Evolutionary conservation across 2,113 vertebrate species (phyloP).

Genomic region (Pseudorectes ferrugineus): DNA sequence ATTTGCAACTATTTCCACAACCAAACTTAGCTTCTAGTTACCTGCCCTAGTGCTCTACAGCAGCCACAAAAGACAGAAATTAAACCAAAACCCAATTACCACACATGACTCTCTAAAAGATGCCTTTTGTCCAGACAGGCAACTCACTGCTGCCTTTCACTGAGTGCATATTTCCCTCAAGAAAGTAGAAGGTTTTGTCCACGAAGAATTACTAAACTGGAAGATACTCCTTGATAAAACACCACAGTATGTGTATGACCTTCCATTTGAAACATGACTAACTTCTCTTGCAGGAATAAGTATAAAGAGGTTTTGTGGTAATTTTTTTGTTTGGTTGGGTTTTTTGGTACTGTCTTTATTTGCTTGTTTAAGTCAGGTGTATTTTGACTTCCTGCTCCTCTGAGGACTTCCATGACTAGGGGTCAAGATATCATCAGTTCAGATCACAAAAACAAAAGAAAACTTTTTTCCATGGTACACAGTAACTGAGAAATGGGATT

Average conservation of each 20-base stretch:
- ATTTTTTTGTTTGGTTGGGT: not conserved
- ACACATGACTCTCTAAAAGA: not conserved
- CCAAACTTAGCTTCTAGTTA: not conserved
- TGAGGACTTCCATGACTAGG: not conserved
- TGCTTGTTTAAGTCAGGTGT: not conserved
- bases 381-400: not conserved
- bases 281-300: not conserved
- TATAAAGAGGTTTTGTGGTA: not conserved
- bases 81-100: not conserved
- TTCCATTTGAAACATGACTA: not conserved
- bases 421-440: not conserved
- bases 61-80: not conserved
- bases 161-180: not conserved
- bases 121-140: not conserved
- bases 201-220: not conserved
- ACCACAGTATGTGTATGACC: rapidly evolving
- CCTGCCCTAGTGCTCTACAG: not conserved
- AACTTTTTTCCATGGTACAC: not conserved
- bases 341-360: not conserved
- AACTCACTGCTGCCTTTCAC: not conserved
- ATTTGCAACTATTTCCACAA: not conserved
- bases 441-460: not conserved
- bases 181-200: not conserved
- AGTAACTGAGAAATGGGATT: not conserved
- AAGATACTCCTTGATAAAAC: not conserved